Evolutionary conservation across 2,113 vertebrate species (phyloP).

Genomic region (Bujurquina vittata): DNA sequence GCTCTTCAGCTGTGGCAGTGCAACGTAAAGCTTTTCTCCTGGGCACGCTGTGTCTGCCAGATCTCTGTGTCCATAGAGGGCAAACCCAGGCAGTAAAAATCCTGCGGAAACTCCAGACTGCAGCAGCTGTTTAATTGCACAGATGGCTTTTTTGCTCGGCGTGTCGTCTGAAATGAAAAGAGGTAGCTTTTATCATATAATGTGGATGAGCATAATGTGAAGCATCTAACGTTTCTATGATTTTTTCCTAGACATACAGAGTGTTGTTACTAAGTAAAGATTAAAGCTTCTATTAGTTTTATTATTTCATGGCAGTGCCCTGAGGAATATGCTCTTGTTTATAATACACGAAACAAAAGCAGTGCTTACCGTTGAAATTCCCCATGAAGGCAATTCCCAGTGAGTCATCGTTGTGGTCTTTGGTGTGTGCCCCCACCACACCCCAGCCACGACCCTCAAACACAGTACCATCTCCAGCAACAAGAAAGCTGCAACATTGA

Average conservation of each 20-base stretch:
- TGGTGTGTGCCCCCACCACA: slow-evolving; percentile 78
- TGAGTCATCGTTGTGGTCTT: slow-evolving; percentile 77
- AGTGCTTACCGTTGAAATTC: slow-evolving; percentile 76
- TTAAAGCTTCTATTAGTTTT: background rate
- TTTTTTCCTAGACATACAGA: background rate
- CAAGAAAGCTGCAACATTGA: slow-evolving; percentile 78
- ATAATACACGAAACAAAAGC: background rate
- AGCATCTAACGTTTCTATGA: background rate
- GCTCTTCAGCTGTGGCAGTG: slow-evolving; percentile 41
- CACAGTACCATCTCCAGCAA: slow-evolving; percentile 77
- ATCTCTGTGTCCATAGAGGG: slow-evolving; percentile 72
- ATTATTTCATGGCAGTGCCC: background rate
- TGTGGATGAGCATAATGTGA: background rate
- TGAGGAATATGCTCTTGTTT: background rate
- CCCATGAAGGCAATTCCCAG: slow-evolving; percentile 85
- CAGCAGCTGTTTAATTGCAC: slow-evolving; percentile 61
- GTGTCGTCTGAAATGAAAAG: slow-evolving; percentile 62
- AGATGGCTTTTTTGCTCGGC: slow-evolving; percentile 52
- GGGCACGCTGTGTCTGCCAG: slow-evolving; percentile 70
- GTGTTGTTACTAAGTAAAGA: background rate
- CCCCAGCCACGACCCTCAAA: slow-evolving; percentile 86
- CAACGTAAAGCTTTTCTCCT: slow-evolving; percentile 64
- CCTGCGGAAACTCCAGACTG: slow-evolving; percentile 50
- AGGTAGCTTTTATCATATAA: background rate
- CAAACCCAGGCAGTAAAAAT: slow-evolving; percentile 43